Conservation (phyloP, 2,113 vertebrate species). For the Burhinus oedicnemus region DNA sequence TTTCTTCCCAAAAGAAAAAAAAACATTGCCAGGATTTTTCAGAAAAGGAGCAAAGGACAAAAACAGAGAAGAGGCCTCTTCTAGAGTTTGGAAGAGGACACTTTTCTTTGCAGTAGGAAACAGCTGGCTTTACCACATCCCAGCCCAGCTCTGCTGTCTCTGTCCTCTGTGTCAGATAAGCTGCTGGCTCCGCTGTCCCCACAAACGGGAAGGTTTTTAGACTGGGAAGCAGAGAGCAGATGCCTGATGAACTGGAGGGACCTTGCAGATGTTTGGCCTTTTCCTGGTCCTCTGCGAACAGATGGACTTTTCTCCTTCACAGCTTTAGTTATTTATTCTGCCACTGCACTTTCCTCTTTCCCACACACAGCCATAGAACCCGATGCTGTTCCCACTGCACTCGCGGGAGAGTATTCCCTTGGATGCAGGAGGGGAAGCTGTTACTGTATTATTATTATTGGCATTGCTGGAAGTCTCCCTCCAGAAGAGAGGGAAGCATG, state of each 20-base stretch:
- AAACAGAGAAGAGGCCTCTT: neutral
- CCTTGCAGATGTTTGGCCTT: slow-evolving; percentile 64
- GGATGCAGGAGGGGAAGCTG: neutral
- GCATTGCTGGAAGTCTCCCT: neutral
- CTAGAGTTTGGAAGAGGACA: neutral
- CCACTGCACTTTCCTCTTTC: slow-evolving; percentile 42
- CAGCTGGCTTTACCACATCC: neutral
- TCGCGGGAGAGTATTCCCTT: neutral
- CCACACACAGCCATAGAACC: slow-evolving; percentile 12
- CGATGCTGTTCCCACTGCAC: neutral
- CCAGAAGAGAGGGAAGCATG: neutral
- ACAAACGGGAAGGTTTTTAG: neutral
- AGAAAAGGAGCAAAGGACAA: neutral
- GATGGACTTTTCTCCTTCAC: slow-evolving; percentile 42
- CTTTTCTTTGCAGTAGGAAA: neutral
- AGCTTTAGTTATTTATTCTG: slow-evolving; percentile 53
- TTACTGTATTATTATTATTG: neutral
- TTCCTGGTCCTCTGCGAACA: slow-evolving; percentile 5
- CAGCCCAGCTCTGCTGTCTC: neutral
- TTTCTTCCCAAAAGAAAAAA: neutral
- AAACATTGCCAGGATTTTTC: neutral
- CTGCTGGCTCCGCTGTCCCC: slow-evolving; percentile 9
- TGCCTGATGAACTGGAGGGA: slow-evolving; percentile 46
- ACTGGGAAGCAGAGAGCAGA: slow-evolving; percentile 30
- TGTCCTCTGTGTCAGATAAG: neutral